Base-by-base conservation (phyloP, 2,888 invertebrate species). In the Calliopum simillimum region DNA sequence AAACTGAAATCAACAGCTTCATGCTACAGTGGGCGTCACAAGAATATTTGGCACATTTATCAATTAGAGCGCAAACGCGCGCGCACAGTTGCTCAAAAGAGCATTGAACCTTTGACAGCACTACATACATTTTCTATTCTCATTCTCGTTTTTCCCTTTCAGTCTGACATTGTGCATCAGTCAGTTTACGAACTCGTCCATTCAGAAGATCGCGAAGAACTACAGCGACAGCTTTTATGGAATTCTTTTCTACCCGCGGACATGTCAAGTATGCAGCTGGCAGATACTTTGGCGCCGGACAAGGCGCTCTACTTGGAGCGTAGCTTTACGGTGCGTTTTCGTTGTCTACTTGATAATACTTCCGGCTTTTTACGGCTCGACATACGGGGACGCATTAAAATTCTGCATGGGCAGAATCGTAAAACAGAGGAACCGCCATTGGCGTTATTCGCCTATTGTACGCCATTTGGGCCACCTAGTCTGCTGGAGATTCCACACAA, bases 151-250 rank as follows among this genome's bases (percentile, higher is more conserved):
- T 77, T 74, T 75, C 71, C 78, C 77, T 91, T 92, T 44, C 90
- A 99, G 98, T 99, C 99, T 79, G 99, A 99, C 87, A 98, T 99
- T 81, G 97, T 99, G 71, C 99, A 99, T 87, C 99, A 99, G 86
- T 97, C 98, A 76, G 98, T 99, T 67, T 98, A 98, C 89, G 99
- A 99, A 87, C 88, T 99, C 85, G 98, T 99, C 74, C 99, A 99
- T 87, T 98, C 98, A 3, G 99, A 99, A 88, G 99, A 99, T 86
- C 90, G 99, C 3, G 99, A 99, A 86, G 99, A 99, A 86, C 90
- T 99, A 70, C 98, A 98, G 84, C 88, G 97, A 68, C 98, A 98
- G 86, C 88, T 99, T 79, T 91, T 96, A 86, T 97, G 97, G 97
- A 97, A 96, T 88, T 95, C 96, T 58, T 96, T 96, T 86, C 89